Evolutionary conservation across 2,888 invertebrate genomes (phyloP), one percentile per base, ranked within the genome.

Genomic region (Campoplex capitator): DNA sequence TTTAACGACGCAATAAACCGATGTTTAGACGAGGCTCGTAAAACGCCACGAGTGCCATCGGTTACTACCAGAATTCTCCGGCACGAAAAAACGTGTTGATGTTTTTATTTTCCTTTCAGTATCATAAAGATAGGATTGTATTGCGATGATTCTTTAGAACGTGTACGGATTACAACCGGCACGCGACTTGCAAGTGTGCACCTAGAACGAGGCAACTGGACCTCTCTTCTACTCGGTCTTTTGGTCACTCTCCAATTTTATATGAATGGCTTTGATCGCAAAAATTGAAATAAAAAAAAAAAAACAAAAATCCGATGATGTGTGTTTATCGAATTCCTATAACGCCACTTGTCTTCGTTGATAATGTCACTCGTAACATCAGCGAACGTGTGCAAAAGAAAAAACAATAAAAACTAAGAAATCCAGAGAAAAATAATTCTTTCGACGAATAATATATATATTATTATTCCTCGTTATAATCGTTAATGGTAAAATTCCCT

Each of bases 1-100:
- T 89, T 92, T 93, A 93, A 94, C 93, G 94, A 93, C 90, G 93
- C 91, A 93, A 93, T 94, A 93, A 94, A 94, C 91, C 91, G 91
- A 93, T 93, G 93, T 92, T 92, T 92, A 91, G 35, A 38, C 92
- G 93, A 88, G 75, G 92, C 93, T 92, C 85, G 77, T 85, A 85
- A 85, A 85, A 81, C 68, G 45, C 45, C 42, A 54, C 70, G 54
- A 71, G 62, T 71, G 48, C 54, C 70, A 38, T 76, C 67, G 77
- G 65, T 78, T 42, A 51, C 28, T 75, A 51, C 71, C 62, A 32
- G 45, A 65, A 38, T 71, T 51, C 32, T 48, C 18, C 2, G 48
- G 2, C 38, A 67, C 35, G 11, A 32, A 79, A 56, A 71, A n/a
- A 28, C 48, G 35, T 51, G 28, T 13, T 16, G 38, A 48, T 54